A percentile compares a stretch with the other conserved stretches of the same genome.
These are phyloP conservation scores for Setophaga coronata DNA, from an alignment of 2,113 vertebrate species.

Conservation along the genomic window DNA sequence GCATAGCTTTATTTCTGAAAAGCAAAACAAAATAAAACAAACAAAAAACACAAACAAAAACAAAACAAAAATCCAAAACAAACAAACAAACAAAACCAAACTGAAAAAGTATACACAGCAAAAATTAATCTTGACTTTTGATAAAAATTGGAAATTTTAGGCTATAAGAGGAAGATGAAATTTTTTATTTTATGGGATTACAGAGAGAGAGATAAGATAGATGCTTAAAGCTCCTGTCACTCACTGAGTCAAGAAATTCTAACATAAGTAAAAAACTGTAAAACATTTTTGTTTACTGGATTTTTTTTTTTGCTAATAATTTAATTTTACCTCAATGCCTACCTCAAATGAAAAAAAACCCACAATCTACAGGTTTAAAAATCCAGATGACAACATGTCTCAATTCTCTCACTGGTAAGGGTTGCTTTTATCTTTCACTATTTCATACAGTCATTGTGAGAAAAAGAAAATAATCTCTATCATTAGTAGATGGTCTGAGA, in stretches of 20 bases:
- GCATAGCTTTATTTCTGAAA: neutral
- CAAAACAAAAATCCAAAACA: neutral
- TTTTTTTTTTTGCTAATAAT: too few species aligned
- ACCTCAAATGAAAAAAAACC: neutral
- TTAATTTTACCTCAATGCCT: neutral
- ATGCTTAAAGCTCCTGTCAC: neutral
- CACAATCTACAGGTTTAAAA: neutral
- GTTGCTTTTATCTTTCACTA: neutral
- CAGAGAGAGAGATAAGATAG: neutral
- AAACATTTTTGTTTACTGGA: neutral
- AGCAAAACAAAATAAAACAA: neutral
- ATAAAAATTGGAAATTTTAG: neutral
- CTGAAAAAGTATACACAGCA: neutral
- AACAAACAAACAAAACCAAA: neutral
- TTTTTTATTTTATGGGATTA: neutral
- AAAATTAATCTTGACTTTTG: neutral
- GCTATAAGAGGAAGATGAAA: neutral
- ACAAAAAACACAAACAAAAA: neutral
- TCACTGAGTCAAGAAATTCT: neutral
- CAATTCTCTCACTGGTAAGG: neutral
- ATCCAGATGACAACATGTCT: neutral
- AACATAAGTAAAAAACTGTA: neutral
- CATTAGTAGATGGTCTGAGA: neutral
- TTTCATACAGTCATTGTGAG: neutral
- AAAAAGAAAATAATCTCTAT: neutral